Evolutionary conservation across 2,888 invertebrate genomes (phyloP).

Genomic region (Mesorhabditis spiculigera): DNA sequence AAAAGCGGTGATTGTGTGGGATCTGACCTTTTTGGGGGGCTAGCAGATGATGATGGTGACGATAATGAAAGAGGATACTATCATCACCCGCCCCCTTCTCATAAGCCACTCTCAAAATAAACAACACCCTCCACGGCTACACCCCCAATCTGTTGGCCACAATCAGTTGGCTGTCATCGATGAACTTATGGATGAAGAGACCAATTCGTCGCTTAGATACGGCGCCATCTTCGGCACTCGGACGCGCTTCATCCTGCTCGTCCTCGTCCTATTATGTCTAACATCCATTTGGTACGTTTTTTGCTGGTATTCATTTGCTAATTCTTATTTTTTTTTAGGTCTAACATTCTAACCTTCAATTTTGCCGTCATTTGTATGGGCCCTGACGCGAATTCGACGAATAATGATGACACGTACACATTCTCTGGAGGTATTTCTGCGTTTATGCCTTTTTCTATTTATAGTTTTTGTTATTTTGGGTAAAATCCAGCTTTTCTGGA

Average conservation of each 20-base stretch:
- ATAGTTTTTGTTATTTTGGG: no score
- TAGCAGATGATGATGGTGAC: no score
- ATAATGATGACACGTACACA: conserved; percentile 5
- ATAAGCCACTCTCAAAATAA: no score
- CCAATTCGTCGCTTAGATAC: conserved; percentile 13
- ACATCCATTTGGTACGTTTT: conserved; percentile 47
- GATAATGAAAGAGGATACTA: no score
- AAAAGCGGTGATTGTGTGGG: no score
- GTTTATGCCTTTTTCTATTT: background rate
- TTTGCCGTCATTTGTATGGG: conserved; percentile 55
- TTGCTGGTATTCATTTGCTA: conserved; percentile 7
- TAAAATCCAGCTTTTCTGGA: no score
- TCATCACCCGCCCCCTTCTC: no score
- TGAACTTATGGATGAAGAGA: no score
- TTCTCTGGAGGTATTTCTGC: background rate
- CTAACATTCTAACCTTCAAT: conserved; percentile 56
- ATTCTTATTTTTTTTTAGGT: conserved; percentile 22
- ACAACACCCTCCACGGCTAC: no score
- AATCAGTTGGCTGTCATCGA: no score
- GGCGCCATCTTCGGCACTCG: conserved; percentile 50
- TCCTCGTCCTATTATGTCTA: conserved; percentile 52
- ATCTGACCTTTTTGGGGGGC: no score
- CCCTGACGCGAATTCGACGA: conserved; percentile 13
- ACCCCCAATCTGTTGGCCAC: no score
- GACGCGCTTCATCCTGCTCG: conserved; percentile 53